Base-by-base conservation (phyloP, 2,113 vertebrate genomes). In the Cardinalis cardinalis region DNA sequence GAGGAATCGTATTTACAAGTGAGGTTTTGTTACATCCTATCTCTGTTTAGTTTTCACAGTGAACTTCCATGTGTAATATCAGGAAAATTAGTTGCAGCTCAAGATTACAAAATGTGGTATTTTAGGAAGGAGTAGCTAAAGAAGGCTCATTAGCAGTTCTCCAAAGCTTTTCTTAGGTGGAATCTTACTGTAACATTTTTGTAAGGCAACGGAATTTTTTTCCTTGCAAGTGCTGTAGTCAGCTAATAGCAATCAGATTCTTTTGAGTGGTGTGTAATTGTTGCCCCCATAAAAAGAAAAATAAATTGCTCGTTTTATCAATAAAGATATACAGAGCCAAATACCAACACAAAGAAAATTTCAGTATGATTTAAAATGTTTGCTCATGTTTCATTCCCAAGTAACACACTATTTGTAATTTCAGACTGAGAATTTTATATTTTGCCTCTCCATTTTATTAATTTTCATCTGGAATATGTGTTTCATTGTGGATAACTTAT, bases 401-500 rank as follows among this genome's bases (percentile, higher is more conserved):
- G 81, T 95, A 95, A 95, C 68, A 51, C 64, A 31, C 34, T 95
- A 76, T 94, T 95, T 96, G 78, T 93, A 77, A 80, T 96, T 96
- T 92, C 85, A 90, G 87, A 94, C 64, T 94, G 91, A 94, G 95
- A 96, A 96, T 84, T 96, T 96, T 77, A 8, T 94, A 65, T 94
- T 97, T 95, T 95, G 24, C 68, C 61, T 96, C 91, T 92, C 59
- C 87, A 41, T 95, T 97, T 96, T 88, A 93, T 89, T 81, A 60
- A 69, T 89, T 95, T 92, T 95, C 66, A 84, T 92, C 87, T 89
- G 43, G 87, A 91, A 95, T 95, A 72, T 51, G 34, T 86, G 90
- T 90, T 97, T 94, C 49, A 29, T 95, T 96, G 82, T 88, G 90
- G 91, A 92, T 97, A 97, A 96, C 68, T 96, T 97, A 87, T 93